These are phyloP conservation scores for Prinia subflava DNA, from an alignment of 2,113 vertebrate species.

Conservation along the genomic window DNA sequence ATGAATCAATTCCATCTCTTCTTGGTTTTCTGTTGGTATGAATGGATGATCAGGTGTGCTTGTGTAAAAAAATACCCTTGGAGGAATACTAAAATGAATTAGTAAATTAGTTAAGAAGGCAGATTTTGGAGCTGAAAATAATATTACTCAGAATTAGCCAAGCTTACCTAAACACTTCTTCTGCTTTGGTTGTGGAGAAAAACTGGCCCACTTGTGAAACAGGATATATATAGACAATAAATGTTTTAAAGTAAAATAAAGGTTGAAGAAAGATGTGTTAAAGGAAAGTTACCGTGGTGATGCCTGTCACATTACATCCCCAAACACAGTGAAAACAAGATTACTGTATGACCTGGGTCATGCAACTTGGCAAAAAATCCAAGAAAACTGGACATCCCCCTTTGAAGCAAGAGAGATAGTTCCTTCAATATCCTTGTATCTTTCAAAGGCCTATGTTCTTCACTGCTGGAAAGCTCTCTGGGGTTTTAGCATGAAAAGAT, in stretches of 20 bases:
- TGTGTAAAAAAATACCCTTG: not conserved
- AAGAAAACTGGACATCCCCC: not conserved
- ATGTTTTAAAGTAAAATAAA: not conserved
- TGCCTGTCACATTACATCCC: not conserved
- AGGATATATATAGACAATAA: not conserved
- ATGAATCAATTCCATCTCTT: not conserved
- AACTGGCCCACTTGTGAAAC: not conserved
- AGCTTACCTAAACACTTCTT: not conserved
- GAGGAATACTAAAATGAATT: not conserved
- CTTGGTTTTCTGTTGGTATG: not conserved
- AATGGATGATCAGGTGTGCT: not conserved
- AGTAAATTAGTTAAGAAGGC: not conserved
- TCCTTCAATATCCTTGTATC: not conserved
- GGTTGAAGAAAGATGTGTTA: not conserved
- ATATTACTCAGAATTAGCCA: not conserved
- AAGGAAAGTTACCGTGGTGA: not conserved
- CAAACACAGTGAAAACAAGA: not conserved
- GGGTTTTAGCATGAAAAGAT: not conserved
- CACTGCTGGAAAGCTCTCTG: not conserved
- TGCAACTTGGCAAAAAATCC: not conserved
- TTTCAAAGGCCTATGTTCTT: not conserved
- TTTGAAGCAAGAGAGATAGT: rapidly evolving
- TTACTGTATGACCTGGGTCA: not conserved
- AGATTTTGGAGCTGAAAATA: not conserved
- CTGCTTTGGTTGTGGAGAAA: not conserved